Conservation (phyloP, 2,888 invertebrate species). For the Pheosia tremula region DNA sequence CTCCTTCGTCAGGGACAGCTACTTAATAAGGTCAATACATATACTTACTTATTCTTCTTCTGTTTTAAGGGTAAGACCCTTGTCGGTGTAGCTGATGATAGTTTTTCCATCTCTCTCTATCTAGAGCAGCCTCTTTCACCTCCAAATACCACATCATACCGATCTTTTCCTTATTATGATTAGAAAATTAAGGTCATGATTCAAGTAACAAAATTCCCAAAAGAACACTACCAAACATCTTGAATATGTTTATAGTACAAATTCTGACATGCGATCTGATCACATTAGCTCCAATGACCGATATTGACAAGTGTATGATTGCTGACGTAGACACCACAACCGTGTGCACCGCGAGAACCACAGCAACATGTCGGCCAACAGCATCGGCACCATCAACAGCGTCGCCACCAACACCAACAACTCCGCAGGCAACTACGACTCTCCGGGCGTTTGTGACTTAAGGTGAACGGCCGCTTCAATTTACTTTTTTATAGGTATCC, state of each 20-base stretch:
- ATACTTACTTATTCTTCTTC: too few relatives aligned
- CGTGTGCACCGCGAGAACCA: conserved; percentile 88
- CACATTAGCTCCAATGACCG: background rate
- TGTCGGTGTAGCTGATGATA: too few relatives aligned
- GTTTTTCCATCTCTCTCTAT: too few relatives aligned
- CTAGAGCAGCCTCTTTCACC: too few relatives aligned
- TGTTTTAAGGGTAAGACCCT: too few relatives aligned
- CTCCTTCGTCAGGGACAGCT: conserved; percentile 90
- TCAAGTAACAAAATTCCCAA: too few relatives aligned
- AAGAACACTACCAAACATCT: too few relatives aligned
- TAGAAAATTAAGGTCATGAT: too few relatives aligned
- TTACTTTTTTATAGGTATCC: background rate
- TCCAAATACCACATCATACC: too few relatives aligned
- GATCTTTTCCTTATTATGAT: too few relatives aligned
- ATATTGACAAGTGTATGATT: background rate
- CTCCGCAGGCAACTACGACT: conserved; percentile 72
- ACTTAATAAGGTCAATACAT: conserved; percentile 85
- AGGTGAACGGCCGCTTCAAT: conserved; percentile 51
- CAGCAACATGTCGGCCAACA: conserved; percentile 82
- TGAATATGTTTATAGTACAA: too few relatives aligned
- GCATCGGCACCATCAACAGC: conserved; percentile 79
- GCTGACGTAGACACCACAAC: conserved; percentile 87
- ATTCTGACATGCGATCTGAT: too few relatives aligned
- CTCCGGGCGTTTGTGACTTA: conserved; percentile 80
- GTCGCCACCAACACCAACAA: conserved; percentile 75